Percentiles rank a stretch among this genome's conserved stretches.
Conservation (phyloP, 1,140 invertebrate species). For the Pantala flavescens region DNA sequence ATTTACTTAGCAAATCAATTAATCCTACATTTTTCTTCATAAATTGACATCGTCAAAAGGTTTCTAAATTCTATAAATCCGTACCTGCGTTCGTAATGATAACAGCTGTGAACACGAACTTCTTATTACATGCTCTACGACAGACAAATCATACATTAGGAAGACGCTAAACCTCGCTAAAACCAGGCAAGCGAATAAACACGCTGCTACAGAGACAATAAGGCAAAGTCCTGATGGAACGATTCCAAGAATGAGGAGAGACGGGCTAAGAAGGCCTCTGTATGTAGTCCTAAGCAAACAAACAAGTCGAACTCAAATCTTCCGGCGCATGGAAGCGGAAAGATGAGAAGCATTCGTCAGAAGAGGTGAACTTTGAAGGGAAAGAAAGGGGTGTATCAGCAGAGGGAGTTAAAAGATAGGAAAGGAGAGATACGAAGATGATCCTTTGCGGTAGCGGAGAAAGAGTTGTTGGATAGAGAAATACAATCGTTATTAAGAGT, state of each 20-base stretch:
- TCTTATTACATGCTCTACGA: too few species aligned
- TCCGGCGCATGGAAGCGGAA: background rate
- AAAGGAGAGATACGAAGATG: background rate
- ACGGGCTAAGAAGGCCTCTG: background rate
- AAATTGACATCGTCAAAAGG: too few species aligned
- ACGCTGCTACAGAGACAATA: background rate
- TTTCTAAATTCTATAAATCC: too few species aligned
- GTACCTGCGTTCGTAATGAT: too few species aligned
- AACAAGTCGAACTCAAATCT: slow-evolving; percentile 6
- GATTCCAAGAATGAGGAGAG: background rate
- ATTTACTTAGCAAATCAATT: too few species aligned
- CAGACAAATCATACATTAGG: too few species aligned
- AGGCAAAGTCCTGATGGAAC: slow-evolving; percentile 6
- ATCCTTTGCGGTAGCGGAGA: too few species aligned
- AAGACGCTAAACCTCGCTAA: background rate
- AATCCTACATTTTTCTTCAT: too few species aligned
- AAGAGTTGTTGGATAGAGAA: too few species aligned
- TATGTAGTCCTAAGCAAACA: slow-evolving; percentile 2
- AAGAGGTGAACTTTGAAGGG: background rate
- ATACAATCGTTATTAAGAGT: too few species aligned
- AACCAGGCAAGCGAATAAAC: background rate
- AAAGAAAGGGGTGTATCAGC: background rate
- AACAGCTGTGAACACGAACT: too few species aligned
- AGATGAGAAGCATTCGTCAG: background rate
- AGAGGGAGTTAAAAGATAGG: background rate